Conservation (phyloP, 2,888 invertebrate genomes). For the Rhopalosiphum nymphaeae region DNA sequence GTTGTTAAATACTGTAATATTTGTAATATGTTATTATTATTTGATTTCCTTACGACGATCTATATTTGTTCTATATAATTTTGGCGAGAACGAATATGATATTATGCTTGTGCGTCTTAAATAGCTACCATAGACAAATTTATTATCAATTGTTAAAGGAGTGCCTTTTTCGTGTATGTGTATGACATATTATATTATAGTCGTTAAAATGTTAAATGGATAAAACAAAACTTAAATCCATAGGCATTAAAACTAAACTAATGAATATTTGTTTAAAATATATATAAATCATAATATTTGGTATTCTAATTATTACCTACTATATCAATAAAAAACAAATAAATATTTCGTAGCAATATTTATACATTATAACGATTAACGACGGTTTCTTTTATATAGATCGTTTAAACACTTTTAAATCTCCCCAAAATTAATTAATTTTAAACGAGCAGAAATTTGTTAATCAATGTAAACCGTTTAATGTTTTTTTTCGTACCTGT, state of each 20-base stretch:
- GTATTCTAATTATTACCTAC: background rate
- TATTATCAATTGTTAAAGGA: constrained; percentile 39
- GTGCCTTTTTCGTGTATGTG: constrained; percentile 44
- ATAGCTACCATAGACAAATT: constrained; percentile 44
- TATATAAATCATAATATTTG: constrained; percentile 36
- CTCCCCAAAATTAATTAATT: background rate
- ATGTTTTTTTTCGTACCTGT: constrained; percentile 9
- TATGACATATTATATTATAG: background rate
- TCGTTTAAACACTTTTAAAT: constrained; percentile 31
- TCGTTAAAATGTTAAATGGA: background rate
- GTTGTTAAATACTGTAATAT: constrained; percentile 16
- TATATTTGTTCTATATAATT: background rate
- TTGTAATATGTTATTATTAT: constrained; percentile 35
- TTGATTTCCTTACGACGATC: constrained; percentile 8
- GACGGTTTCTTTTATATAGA: constrained; percentile 26
- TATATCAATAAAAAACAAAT: background rate
- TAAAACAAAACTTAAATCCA: background rate
- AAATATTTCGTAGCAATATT: constrained; percentile 48
- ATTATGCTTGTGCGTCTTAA: background rate
- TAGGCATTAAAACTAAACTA: background rate
- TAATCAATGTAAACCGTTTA: background rate
- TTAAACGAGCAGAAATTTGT: background rate
- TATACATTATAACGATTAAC: constrained; percentile 11
- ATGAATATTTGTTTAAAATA: constrained; percentile 32
- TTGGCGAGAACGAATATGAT: constrained; percentile 1